These are phyloP conservation scores for Tinamus guttatus DNA, from an alignment of 2,113 vertebrate species.

Conservation along the genomic window DNA sequence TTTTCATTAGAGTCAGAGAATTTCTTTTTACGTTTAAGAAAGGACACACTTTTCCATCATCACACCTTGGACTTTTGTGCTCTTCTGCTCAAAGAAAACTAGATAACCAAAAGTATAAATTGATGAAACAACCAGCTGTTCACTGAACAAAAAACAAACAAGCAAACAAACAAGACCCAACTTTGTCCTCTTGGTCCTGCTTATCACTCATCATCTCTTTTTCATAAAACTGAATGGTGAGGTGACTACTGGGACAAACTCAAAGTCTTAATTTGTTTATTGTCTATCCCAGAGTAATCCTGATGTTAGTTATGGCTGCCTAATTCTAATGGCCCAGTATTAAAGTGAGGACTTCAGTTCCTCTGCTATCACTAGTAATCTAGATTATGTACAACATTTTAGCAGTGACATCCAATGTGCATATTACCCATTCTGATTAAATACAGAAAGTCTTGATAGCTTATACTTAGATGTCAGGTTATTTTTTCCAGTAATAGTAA, in stretches of 20 bases:
- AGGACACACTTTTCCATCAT: neutral
- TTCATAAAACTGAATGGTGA: neutral
- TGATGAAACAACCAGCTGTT: neutral
- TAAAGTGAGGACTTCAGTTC: neutral
- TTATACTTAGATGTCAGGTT: conserved; percentile 39
- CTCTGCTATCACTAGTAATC: neutral
- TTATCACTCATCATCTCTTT: neutral
- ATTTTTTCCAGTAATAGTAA: conserved; percentile 36
- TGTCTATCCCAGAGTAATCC: neutral
- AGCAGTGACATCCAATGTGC: neutral
- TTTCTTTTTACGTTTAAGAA: neutral
- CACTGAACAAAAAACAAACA: neutral
- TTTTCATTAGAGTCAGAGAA: neutral
- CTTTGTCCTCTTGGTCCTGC: neutral
- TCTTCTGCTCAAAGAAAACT: neutral
- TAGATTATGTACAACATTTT: neutral
- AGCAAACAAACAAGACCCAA: neutral
- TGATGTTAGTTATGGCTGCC: neutral
- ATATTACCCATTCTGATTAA: rapidly evolving
- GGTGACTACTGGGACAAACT: neutral
- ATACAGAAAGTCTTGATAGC: neutral
- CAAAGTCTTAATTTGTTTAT: neutral
- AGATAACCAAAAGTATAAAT: neutral
- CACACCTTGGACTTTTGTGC: neutral
- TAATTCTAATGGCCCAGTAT: neutral